A percentile compares a stretch with the other conserved stretches of the same genome.
These are phyloP conservation scores for Mus spicilegus DNA, from an alignment of 2,113 vertebrate species.

Conservation along the genomic window DNA sequence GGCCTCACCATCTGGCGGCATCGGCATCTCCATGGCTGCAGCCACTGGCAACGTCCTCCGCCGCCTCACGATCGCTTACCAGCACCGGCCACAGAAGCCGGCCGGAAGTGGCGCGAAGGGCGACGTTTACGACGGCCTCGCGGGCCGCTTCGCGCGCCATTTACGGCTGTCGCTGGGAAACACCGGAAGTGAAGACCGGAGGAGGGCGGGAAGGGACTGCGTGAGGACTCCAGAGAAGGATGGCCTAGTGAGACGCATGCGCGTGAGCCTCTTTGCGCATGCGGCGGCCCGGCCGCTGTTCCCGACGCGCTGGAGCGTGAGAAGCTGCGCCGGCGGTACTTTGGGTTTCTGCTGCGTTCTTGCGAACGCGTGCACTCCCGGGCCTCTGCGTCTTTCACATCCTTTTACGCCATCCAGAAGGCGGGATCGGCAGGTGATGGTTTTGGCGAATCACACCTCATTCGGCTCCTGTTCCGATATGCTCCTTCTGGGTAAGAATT, in stretches of 20 bases:
- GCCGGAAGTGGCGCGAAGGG: slow-evolving; percentile 74
- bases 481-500: background rate
- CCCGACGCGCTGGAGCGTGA: fast-evolving
- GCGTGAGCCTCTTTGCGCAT: background rate
- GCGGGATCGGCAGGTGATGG: background rate
- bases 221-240: background rate
- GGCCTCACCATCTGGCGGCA: slow-evolving; percentile 88
- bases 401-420: background rate
- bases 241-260: background rate
- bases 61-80: slow-evolving; percentile 69
- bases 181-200: slow-evolving; percentile 65
- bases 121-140: slow-evolving; percentile 63
- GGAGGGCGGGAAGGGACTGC: background rate
- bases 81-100: slow-evolving; percentile 76
- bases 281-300: fast-evolving
- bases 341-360: background rate
- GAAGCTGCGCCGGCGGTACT: fast-evolving
- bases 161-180: slow-evolving; percentile 83
- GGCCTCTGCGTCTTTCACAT: background rate
- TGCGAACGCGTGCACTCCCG: no score
- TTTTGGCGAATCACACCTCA: no score
- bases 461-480: no score
- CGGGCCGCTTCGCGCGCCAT: slow-evolving; percentile 65
- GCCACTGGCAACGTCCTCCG: slow-evolving; percentile 74
- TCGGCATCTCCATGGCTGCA: slow-evolving; percentile 88